Evolutionary conservation across 2,113 vertebrate genomes (phyloP).

Genomic region (Ia io): DNA sequence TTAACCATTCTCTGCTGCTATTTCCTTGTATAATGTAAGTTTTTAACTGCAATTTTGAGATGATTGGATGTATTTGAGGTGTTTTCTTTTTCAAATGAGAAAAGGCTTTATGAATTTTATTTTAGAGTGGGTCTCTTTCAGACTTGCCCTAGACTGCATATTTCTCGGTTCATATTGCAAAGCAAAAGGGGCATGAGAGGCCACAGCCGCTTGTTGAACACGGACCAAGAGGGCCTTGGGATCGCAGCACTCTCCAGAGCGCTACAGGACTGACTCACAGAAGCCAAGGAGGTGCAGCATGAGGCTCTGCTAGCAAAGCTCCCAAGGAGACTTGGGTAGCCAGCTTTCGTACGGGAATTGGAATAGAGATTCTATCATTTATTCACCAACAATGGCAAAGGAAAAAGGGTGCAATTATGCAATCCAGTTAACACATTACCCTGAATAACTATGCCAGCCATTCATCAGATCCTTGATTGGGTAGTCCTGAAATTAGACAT

Average conservation of each 20-base stretch:
- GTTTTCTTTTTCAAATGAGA: constrained; percentile 61
- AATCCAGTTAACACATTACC: constrained; percentile 40
- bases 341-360: constrained; percentile 31
- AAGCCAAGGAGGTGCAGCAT: constrained; percentile 39
- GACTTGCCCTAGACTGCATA: constrained; percentile 60
- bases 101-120: constrained; percentile 73
- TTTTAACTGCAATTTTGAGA: constrained; percentile 71
- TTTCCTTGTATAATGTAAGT: constrained; percentile 68
- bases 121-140: constrained; percentile 70
- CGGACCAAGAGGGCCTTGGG: constrained; percentile 79
- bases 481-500: constrained; percentile 72
- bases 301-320: constrained; percentile 63
- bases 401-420: constrained; percentile 28
- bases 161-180: constrained; percentile 49
- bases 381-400: not conserved
- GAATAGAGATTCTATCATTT: not conserved
- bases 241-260: constrained; percentile 46
- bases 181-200: constrained; percentile 58
- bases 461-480: constrained; percentile 55
- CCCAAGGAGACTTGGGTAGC: not conserved
- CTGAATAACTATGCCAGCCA: constrained; percentile 49
- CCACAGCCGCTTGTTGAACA: constrained; percentile 55
- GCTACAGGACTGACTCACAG: constrained; percentile 7
- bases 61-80: constrained; percentile 61
- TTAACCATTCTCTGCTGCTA: constrained; percentile 78